These are phyloP conservation scores for Calameuta pallipes DNA, from an alignment of 2,888 invertebrate genomes.

Conservation along the genomic window DNA sequence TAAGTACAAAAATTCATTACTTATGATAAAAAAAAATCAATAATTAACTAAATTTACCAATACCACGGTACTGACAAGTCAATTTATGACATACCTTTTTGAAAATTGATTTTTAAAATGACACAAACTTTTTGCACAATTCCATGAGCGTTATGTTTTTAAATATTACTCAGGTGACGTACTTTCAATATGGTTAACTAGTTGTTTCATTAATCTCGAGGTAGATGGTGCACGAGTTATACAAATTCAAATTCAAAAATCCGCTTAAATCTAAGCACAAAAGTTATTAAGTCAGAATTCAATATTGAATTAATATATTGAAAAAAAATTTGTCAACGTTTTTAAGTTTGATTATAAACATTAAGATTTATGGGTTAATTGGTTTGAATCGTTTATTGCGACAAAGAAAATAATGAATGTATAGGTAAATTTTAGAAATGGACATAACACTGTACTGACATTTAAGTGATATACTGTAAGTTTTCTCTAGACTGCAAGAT, in stretches of 20 bases:
- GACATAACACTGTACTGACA: conserved; percentile 25
- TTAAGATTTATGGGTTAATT: too few species aligned
- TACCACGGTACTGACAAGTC: conserved; percentile 17
- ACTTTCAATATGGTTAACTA: conserved; percentile 15
- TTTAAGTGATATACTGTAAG: conserved; percentile 24
- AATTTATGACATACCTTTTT: conserved; percentile 22
- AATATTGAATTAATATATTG: conserved; percentile 15
- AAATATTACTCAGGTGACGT: conserved; percentile 19
- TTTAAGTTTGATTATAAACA: not conserved
- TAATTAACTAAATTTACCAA: conserved; percentile 10
- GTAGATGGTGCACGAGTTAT: conserved; percentile 16
- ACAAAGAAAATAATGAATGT: too few species aligned
- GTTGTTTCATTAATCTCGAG: conserved; percentile 14
- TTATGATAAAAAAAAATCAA: not conserved
- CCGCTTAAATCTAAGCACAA: conserved; percentile 11
- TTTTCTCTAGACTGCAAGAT: conserved; percentile 11
- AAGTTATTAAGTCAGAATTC: conserved; percentile 16
- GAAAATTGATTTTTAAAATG: conserved; percentile 14
- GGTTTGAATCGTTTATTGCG: too few species aligned
- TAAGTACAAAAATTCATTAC: conserved; percentile 12
- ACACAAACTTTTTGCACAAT: conserved; percentile 16
- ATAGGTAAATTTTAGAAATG: too few species aligned
- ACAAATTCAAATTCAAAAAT: conserved; percentile 19
- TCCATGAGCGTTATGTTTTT: conserved; percentile 5
- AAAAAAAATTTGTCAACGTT: conserved; percentile 10